Evolutionary conservation across 2,113 vertebrate genomes (phyloP), one percentile per base, ranked within the genome.

Genomic region (Indri indri): DNA sequence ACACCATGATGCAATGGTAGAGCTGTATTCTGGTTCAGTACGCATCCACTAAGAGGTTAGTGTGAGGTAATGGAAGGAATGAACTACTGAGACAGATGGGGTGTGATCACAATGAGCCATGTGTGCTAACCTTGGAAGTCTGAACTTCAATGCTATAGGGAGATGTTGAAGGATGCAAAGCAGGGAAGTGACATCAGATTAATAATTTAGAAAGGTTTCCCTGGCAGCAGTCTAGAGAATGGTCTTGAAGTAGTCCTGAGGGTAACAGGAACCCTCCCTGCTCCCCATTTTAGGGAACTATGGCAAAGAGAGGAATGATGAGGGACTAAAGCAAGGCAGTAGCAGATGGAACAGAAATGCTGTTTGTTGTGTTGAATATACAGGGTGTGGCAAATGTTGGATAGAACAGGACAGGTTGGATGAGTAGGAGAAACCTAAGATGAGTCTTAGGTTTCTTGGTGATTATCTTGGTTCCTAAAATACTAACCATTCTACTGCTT

Each of bases 11-110:
- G 32, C 91, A 80, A 66, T 45, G 9, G 45, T 6, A 80, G 52
- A 79, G 57, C 54, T 90, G 8, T 50, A 10, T 57, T 68, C 68
- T 82, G 3, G 17, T 45, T 95, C 30, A 8, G 17, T 68, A 23
- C 82, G 61, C 54, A 27, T 68, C 70, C n/a, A 23, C 37, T 18
- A 30, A 85, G n/a, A 61, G 40, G 59, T 52, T 45, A 54, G 8
- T 42, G 30, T 94, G 91, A 96, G 50, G 81, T 82, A 61, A 91
- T 90, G 82, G 96, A 96, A 94, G 59, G 32, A 94, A 63, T 86
- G 86, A 83, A 66, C 80, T 34, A 37, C 11, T 12, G 20, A 90
- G 81, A 79, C 73, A 80, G 66, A 52, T 83, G 76, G 79, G 30
- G 37, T 50, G 66, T 74, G 63, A 71, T 86, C 83, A 93, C 77